Conservation (phyloP, 1,140 invertebrate species). For the Drosophila eugracilis region DNA sequence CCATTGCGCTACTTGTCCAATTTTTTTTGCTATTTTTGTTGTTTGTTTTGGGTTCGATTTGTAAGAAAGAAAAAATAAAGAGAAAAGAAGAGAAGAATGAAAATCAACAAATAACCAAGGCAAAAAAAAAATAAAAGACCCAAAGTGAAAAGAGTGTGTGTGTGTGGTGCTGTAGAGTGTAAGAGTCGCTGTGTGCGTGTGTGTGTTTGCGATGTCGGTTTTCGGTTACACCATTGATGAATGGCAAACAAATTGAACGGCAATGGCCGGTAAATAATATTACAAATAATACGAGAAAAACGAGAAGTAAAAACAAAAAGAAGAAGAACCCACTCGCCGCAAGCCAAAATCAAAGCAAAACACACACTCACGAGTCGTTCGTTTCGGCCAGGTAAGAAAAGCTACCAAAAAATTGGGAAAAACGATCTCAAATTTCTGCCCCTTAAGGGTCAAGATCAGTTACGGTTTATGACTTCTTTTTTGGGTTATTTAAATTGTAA, state of each 20-base stretch:
- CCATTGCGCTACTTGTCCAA: background rate
- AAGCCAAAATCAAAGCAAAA: constrained; percentile 15
- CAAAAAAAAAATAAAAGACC: no score
- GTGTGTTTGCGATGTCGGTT: constrained; percentile 9
- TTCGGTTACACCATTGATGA: constrained; percentile 23
- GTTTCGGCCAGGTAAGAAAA: no score
- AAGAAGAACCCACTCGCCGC: background rate
- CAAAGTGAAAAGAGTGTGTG: constrained; percentile 17
- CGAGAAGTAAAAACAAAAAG: background rate
- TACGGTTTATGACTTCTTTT: no score
- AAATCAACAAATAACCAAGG: constrained; percentile 28
- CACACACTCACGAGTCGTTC: constrained; percentile 3
- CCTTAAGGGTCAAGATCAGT: background rate
- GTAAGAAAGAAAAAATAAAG: constrained; percentile 12
- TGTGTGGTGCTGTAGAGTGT: background rate
- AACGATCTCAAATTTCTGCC: constrained; percentile 19
- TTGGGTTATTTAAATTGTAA: constrained; percentile 9
- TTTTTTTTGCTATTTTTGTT: constrained; percentile 24
- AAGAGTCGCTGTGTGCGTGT: no score
- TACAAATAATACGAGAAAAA: background rate
- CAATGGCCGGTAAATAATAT: constrained; percentile 17
- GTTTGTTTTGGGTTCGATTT: constrained; percentile 30
- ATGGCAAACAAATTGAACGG: constrained; percentile 21
- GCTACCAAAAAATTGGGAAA: no score
- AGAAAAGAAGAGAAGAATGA: background rate